Percentiles rank a stretch among this genome's conserved stretches.
phyloP scores from a whole-genome alignment of 2,888 invertebrate species.

The Globia sparganii region DNA sequence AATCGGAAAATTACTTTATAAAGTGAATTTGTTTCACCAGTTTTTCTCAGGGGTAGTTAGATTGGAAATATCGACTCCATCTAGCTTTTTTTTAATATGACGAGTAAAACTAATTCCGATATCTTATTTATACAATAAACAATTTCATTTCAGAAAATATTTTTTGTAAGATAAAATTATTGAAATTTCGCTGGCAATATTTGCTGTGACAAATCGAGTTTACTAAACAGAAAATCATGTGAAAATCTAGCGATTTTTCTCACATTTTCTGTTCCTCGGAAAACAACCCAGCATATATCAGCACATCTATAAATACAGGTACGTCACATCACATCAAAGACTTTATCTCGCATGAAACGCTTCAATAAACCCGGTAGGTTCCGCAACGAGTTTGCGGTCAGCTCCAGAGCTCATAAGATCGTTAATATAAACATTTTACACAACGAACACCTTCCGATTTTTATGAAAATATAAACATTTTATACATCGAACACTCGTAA shows the following conservation, averaged over 20 bases:
- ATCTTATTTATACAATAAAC: background rate
- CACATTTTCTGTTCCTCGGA: background rate
- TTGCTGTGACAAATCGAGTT: background rate
- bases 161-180: background rate
- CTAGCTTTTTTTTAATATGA: background rate
- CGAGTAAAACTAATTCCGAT: background rate
- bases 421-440: slow-evolving; percentile 52
- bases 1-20: background rate
- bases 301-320: slow-evolving; percentile 21
- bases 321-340: slow-evolving; percentile 55
- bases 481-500: slow-evolving; percentile 59
- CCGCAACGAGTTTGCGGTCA: slow-evolving; percentile 60
- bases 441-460: slow-evolving; percentile 26
- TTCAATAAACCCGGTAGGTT: slow-evolving; percentile 41
- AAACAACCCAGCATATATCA: slow-evolving; percentile 5
- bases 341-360: slow-evolving; percentile 35
- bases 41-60: background rate
- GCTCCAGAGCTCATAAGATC: slow-evolving; percentile 47
- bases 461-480: slow-evolving; percentile 53
- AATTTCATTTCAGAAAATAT: background rate
- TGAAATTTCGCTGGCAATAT: background rate
- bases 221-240: background rate
- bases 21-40: background rate
- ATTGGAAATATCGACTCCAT: background rate
- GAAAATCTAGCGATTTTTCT: background rate